These are phyloP conservation scores for Archips xylosteana DNA, from an alignment of 2,888 invertebrate species.

Conservation along the genomic window DNA sequence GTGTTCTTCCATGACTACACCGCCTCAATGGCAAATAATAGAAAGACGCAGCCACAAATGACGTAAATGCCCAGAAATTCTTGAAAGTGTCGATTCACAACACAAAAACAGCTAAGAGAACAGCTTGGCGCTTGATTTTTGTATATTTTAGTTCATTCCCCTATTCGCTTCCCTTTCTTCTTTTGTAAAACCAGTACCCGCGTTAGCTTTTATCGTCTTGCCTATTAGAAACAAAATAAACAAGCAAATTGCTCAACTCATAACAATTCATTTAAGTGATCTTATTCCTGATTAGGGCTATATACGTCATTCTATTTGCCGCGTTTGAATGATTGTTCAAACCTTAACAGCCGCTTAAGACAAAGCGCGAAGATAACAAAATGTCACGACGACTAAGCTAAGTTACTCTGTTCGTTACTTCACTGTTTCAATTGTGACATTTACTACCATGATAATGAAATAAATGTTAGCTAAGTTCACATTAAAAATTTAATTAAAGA, in stretches of 20 bases:
- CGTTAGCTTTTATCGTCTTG: neutral
- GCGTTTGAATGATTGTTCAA: constrained; percentile 29
- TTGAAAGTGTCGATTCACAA: no score
- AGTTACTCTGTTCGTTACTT: constrained; percentile 20
- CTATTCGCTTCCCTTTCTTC: neutral
- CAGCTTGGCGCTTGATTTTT: no score
- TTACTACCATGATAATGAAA: neutral
- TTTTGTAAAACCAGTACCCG: neutral
- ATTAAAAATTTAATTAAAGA: no score
- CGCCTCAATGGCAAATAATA: no score
- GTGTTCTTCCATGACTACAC: no score
- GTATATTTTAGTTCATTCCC: neutral
- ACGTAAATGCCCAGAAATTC: no score
- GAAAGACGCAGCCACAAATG: no score
- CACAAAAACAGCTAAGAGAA: no score
- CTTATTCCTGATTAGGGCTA: constrained; percentile 13
- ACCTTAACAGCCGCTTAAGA: constrained; percentile 21
- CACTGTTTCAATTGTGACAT: constrained; percentile 32
- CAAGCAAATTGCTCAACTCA: neutral
- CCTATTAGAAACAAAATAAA: neutral
- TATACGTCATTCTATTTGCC: constrained; percentile 8
- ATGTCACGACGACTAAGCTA: constrained; percentile 35
- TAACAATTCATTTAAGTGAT: neutral
- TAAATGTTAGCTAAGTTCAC: neutral
- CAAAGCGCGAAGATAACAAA: constrained; percentile 38